A percentile compares a stretch with the other conserved stretches of the same genome.
Conservation (phyloP, 2,888 invertebrate genomes). For the Drosophila merina region DNA sequence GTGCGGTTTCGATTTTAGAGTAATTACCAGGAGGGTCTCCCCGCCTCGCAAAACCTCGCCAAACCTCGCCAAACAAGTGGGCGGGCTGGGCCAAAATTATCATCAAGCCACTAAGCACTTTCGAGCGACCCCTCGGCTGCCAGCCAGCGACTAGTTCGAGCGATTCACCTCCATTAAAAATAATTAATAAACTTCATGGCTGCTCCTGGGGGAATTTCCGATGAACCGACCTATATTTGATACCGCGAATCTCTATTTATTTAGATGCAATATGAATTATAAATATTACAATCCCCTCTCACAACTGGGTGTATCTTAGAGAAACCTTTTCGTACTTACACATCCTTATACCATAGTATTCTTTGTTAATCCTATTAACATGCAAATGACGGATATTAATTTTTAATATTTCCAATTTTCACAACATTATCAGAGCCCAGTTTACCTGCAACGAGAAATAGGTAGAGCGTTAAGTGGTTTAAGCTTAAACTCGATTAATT, state of each 20-base stretch:
- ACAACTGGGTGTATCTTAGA: no score
- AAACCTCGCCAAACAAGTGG: background rate
- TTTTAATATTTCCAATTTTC: background rate
- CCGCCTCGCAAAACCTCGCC: no score
- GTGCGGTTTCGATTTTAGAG: constrained; percentile 33
- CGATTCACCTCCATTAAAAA: constrained; percentile 28
- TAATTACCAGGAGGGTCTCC: constrained; percentile 15
- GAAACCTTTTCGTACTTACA: no score
- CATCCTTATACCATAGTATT: background rate
- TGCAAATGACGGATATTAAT: background rate
- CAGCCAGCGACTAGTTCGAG: background rate
- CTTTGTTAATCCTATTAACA: background rate
- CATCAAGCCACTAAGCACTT: constrained; percentile 32
- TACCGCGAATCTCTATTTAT: background rate
- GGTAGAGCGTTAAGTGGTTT: constrained; percentile 2
- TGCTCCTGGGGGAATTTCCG: background rate
- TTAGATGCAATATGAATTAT: background rate
- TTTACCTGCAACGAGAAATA: constrained; percentile 26
- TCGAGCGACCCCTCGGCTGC: constrained; percentile 4
- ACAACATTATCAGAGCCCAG: background rate
- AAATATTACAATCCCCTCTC: no score
- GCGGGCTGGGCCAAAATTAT: constrained; percentile 27
- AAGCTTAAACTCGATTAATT: constrained; percentile 8
- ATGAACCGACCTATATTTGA: constrained; percentile 2
- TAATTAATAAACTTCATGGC: constrained; percentile 25